Conservation (phyloP, 2,797 vertebrate species). For the Falco naumanni region DNA sequence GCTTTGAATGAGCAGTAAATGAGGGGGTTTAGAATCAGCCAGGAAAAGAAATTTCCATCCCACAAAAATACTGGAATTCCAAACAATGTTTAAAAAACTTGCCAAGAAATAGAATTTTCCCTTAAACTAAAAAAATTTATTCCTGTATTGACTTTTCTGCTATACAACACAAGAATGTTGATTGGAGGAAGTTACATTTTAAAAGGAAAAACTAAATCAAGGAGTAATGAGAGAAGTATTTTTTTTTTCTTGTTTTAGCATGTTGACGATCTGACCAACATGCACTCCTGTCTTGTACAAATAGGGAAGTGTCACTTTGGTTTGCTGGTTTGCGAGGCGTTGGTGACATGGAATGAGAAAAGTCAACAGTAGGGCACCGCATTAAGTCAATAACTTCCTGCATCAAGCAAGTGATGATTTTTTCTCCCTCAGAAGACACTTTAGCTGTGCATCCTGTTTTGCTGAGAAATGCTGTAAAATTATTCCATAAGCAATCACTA, state of each 20-base stretch:
- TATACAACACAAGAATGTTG: neutral
- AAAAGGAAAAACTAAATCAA: neutral
- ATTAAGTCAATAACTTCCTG: neutral
- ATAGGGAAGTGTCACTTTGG: rapidly evolving
- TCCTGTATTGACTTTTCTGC: neutral
- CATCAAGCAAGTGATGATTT: neutral
- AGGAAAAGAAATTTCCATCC: neutral
- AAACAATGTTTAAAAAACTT: neutral
- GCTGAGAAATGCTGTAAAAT: neutral
- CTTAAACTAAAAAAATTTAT: neutral
- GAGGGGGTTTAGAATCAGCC: neutral
- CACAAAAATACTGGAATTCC: neutral
- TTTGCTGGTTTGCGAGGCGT: neutral
- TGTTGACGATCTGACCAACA: neutral
- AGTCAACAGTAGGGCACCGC: neutral
- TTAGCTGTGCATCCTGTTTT: neutral
- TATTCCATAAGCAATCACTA: neutral
- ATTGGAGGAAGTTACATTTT: neutral
- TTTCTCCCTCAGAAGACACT: neutral
- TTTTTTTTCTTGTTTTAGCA: neutral
- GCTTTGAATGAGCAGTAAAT: neutral
- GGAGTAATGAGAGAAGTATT: neutral
- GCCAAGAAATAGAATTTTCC: neutral
- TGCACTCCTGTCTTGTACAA: neutral
- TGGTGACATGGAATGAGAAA: neutral